Evolutionary conservation across 2,113 vertebrate species (phyloP).

Genomic region (Fukomys damarensis): DNA sequence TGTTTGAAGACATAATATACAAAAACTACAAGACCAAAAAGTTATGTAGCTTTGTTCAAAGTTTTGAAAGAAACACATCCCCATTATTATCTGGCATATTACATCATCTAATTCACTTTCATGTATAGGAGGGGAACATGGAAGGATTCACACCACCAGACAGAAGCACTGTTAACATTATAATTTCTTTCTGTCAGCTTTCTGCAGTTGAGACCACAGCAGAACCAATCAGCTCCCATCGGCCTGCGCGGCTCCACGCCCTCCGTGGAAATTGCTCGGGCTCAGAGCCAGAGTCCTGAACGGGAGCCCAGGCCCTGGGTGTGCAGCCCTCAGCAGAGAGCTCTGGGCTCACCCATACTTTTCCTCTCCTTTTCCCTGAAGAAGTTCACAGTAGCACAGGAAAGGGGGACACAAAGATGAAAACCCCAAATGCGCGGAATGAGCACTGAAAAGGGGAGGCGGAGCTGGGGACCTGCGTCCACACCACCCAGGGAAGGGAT

Average conservation of each 20-base stretch:
- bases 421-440: background rate
- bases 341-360: slow-evolving; percentile 31
- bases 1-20: background rate
- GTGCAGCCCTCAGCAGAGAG: background rate
- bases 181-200: background rate
- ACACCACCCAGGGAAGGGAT: too few species aligned
- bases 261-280: too few species aligned
- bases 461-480: background rate
- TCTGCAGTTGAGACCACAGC: background rate
- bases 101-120: background rate
- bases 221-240: background rate
- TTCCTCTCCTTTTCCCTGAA: slow-evolving; percentile 55
- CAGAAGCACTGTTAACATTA: background rate
- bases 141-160: background rate
- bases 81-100: background rate
- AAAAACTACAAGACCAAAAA: background rate
- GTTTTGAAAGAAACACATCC: background rate
- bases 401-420: background rate
- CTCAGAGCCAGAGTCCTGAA: background rate
- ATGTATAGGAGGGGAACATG: background rate
- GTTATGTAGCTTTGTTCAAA: background rate
- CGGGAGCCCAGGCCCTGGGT: background rate
- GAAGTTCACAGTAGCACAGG: slow-evolving; percentile 54
- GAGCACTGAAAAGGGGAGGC: background rate
- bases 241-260: background rate